Percentiles rank a stretch among this genome's conserved stretches.
These are phyloP conservation scores for Psylliodes chrysocephalus DNA, from an alignment of 2,888 invertebrate genomes.

Conservation along the genomic window DNA sequence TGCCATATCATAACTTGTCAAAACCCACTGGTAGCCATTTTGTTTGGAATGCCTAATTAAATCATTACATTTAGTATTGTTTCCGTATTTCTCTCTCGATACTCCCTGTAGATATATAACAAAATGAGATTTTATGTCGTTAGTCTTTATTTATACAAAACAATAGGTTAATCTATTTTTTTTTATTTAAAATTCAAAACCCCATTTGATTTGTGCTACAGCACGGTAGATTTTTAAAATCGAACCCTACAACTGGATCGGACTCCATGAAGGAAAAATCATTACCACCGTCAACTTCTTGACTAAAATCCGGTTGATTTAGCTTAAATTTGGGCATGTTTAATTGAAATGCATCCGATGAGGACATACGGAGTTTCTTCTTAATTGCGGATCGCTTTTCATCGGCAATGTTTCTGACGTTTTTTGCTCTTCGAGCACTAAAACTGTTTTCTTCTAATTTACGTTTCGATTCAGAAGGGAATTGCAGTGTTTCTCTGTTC, in stretches of 20 bases:
- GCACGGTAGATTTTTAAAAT: neutral
- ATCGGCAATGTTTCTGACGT: no score
- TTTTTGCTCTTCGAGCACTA: neutral
- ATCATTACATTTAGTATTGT: no score
- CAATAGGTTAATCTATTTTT: no score
- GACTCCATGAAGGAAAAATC: neutral
- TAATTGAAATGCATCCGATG: neutral
- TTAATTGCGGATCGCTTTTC: neutral
- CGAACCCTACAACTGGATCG: neutral
- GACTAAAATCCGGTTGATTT: neutral
- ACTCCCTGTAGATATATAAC: no score
- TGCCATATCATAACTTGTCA: no score
- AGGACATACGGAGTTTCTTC: neutral
- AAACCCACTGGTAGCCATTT: no score
- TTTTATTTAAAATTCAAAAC: neutral
- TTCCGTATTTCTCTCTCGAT: no score
- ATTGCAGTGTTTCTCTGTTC: constrained; percentile 1
- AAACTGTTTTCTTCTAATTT: constrained; percentile 20
- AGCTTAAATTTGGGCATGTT: neutral
- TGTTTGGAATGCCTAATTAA: no score
- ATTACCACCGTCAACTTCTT: neutral
- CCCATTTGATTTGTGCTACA: neutral
- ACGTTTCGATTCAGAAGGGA: constrained; percentile 12
- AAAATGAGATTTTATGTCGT: no score
- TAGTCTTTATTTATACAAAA: no score